Percentiles rank a stretch among this genome's conserved stretches.
Evolutionary conservation across 2,888 invertebrate species (phyloP).

Genomic region (Trichogramma evanescens): DNA sequence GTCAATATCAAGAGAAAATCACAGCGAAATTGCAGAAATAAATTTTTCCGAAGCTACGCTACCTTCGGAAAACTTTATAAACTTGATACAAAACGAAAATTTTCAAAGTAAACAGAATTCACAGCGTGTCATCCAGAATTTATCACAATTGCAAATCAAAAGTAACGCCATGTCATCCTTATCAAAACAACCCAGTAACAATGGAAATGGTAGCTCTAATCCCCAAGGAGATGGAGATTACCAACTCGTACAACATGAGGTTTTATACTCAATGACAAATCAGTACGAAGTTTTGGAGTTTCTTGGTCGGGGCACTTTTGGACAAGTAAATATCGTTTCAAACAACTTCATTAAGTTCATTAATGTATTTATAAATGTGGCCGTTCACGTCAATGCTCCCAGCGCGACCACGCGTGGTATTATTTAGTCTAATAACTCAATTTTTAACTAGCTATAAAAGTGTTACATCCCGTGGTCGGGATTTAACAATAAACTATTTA

Average conservation of each 20-base stretch:
- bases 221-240: conserved; percentile 85
- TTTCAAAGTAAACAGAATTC: too few relatives aligned
- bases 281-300: conserved; percentile 97
- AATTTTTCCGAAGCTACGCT: too few relatives aligned
- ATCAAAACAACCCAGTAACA: conserved; percentile 70
- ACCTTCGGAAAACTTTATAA: too few relatives aligned
- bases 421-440: too few relatives aligned
- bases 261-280: conserved; percentile 92
- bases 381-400: background rate
- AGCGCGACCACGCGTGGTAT: too few relatives aligned
- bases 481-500: too few relatives aligned
- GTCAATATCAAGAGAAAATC: conserved; percentile 58
- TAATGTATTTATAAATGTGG: background rate
- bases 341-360: background rate
- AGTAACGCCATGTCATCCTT: conserved; percentile 67
- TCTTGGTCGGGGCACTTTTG: conserved; percentile 98
- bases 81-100: too few relatives aligned
- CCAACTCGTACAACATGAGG: conserved; percentile 96
- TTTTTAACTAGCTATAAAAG: too few relatives aligned
- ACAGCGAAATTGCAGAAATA: conserved; percentile 50
- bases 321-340: conserved; percentile 53
- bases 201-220: conserved; percentile 49
- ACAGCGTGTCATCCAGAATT: too few relatives aligned
- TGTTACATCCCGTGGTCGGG: too few relatives aligned
- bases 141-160: conserved; percentile 13